A percentile compares a stretch with the other conserved stretches of the same genome.
phyloP scores from a whole-genome alignment of 30 jellyfish, hydroid and myxozoan species.

The Hydractinia symbiolongicarpus region DNA sequence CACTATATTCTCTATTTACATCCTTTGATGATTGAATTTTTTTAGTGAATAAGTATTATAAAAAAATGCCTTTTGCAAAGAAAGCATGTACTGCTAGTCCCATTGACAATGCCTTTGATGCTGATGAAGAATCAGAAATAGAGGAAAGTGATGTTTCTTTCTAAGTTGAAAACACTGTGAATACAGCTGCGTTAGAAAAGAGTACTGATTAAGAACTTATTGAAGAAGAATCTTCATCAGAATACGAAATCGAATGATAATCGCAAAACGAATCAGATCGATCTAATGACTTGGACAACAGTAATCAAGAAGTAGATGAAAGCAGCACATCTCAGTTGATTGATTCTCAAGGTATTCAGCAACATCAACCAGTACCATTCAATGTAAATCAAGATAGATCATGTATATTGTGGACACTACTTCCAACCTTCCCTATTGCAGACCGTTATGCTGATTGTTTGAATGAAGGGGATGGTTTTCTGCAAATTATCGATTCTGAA shows the following conservation, averaged over 20 bases:
- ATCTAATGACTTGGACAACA: neutral
- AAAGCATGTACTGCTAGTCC: neutral
- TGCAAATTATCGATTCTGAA: constrained; percentile 41
- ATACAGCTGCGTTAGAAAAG: neutral
- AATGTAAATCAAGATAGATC: neutral
- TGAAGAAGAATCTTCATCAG: constrained; percentile 3
- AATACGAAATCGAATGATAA: neutral
- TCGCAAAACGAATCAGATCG: neutral
- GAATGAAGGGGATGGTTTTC: constrained; percentile 31
- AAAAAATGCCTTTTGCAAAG: neutral
- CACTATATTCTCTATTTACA: neutral
- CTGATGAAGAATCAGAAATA: neutral
- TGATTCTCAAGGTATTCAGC: neutral
- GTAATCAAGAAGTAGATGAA: neutral
- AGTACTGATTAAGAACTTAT: neutral
- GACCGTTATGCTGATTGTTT: constrained; percentile 39
- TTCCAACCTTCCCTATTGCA: constrained; percentile 41
- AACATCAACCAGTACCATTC: constrained; percentile 10
- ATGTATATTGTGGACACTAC: neutral
- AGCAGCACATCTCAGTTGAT: neutral
- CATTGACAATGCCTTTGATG: neutral
- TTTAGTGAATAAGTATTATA: constrained; percentile 4
- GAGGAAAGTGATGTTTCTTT: neutral
- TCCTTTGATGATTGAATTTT: neutral
- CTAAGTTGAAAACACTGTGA: constrained; percentile 1